A percentile compares a stretch with the other conserved stretches of the same genome.
Conservation (phyloP, 2,113 vertebrate species). For the Antigone vipio region DNA sequence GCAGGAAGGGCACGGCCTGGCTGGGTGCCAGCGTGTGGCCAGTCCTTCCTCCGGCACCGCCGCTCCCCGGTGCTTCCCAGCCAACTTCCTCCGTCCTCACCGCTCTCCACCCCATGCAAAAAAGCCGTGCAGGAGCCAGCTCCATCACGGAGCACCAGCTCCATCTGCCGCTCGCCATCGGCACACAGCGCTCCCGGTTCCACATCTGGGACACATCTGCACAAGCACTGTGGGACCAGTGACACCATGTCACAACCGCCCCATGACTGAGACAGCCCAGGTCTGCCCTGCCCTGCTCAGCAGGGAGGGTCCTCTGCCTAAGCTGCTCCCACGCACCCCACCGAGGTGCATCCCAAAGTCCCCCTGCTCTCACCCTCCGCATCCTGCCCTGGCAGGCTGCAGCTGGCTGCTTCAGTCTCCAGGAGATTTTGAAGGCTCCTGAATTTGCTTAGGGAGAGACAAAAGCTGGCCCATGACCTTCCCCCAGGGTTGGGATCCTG, state of each 20-base stretch:
- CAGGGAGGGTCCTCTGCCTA: rapidly evolving
- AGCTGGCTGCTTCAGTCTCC: rapidly evolving
- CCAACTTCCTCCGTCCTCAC: rapidly evolving
- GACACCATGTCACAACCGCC: rapidly evolving
- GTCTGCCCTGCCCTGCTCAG: neutral
- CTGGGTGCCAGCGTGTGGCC: rapidly evolving
- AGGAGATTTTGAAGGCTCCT: neutral
- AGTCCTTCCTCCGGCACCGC: neutral
- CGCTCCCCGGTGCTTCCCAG: neutral
- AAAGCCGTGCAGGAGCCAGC: neutral
- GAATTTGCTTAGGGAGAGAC: neutral
- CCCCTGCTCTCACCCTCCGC: neutral
- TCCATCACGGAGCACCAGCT: neutral
- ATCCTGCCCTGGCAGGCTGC: neutral
- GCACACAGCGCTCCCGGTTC: neutral
- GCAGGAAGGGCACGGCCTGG: neutral
- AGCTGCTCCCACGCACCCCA: neutral
- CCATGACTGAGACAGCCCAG: neutral
- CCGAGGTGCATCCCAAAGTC: rapidly evolving
- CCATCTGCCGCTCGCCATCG: neutral
- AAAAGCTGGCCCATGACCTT: neutral
- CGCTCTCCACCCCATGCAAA: no score
- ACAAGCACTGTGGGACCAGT: rapidly evolving
- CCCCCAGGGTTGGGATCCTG: neutral
- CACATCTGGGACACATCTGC: neutral